These are phyloP conservation scores for Magallana ariakensis DNA, from an alignment of 1,140 invertebrate genomes.

Conservation along the genomic window DNA sequence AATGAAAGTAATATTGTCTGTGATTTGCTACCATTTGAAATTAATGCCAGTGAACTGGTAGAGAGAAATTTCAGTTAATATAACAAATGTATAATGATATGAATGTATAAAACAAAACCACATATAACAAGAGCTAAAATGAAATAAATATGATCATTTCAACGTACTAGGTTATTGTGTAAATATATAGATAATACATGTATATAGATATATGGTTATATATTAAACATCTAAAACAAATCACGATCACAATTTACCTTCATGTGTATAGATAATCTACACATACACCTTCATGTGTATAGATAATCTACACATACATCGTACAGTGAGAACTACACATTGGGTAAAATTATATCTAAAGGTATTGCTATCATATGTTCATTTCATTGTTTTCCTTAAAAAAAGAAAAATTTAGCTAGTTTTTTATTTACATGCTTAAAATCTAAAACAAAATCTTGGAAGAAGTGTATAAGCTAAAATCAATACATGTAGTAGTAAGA, in stretches of 20 bases:
- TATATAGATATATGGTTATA: constrained; percentile 37
- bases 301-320: neutral
- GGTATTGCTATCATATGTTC: neutral
- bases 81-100: constrained; percentile 39
- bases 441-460: constrained; percentile 1
- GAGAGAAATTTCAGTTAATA: constrained; percentile 7
- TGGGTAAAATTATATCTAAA: constrained; percentile 6
- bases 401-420: neutral
- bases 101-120: constrained; percentile 33
- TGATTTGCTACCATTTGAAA: neutral
- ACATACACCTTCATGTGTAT: neutral
- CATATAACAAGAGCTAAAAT: constrained; percentile 38
- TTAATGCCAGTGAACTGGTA: constrained; percentile 12
- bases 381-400: neutral
- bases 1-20: neutral
- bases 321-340: neutral
- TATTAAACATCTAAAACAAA: constrained; percentile 39
- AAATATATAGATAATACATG: constrained; percentile 37
- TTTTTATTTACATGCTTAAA: neutral
- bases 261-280: constrained; percentile 12
- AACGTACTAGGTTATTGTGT: constrained; percentile 19
- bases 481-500: neutral
- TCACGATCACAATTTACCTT: constrained; percentile 27
- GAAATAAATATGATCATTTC: constrained; percentile 31
- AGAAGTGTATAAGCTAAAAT: constrained; percentile 34